phyloP scores from a whole-genome alignment of 2,888 invertebrate genomes.

The Vesta saturnalis region DNA sequence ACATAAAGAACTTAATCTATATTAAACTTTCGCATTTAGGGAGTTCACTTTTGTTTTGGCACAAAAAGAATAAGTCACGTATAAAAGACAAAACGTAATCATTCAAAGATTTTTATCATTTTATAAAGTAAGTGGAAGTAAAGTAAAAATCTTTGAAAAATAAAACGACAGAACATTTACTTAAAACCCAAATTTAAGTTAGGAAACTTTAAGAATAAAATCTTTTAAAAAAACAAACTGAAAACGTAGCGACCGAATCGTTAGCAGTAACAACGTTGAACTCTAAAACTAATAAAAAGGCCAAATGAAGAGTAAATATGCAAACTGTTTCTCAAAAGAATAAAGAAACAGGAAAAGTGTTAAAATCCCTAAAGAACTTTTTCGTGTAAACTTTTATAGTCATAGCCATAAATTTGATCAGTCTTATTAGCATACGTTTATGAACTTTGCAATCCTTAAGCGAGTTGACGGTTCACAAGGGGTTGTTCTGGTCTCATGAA shows the following conservation, averaged over 20 bases:
- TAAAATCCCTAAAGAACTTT: conserved; percentile 43
- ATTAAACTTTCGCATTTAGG: no score
- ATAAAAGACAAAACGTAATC: no score
- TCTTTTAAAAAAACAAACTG: not conserved
- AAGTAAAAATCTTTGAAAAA: not conserved
- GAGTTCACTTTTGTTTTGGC: no score
- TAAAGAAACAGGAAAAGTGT: conserved; percentile 42
- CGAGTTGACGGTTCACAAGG: conserved; percentile 46
- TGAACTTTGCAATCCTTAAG: conserved; percentile 48
- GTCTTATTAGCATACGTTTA: conserved; percentile 49
- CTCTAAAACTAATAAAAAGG: conserved; percentile 39
- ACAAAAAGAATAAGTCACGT: no score
- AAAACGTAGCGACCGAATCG: conserved; percentile 18
- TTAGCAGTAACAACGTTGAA: conserved; percentile 33
- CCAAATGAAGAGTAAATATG: conserved; percentile 47
- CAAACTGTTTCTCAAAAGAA: conserved; percentile 42
- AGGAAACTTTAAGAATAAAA: not conserved
- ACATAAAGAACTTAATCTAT: no score
- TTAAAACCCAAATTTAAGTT: conserved; percentile 1
- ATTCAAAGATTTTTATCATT: not conserved
- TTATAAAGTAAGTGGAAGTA: not conserved
- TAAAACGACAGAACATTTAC: not conserved
- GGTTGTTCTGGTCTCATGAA: conserved; percentile 37
- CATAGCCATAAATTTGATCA: conserved; percentile 48
- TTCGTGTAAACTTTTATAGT: conserved; percentile 46